Evolutionary conservation across 2,113 vertebrate genomes (phyloP).

Genomic region (Epinephelus fuscoguttatus): DNA sequence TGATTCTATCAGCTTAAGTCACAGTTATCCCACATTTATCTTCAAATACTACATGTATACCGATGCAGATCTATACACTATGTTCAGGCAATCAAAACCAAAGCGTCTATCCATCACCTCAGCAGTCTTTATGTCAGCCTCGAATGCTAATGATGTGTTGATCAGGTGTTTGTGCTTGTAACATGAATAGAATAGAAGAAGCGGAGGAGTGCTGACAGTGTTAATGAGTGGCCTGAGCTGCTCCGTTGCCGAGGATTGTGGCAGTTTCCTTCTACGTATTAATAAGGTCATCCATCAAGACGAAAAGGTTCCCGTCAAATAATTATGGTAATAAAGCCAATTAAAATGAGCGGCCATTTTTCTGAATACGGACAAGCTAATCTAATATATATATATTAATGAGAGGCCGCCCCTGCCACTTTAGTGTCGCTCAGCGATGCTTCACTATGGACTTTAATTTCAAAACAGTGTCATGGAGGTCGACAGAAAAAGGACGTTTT

Average conservation of each 20-base stretch:
- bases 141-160: slow-evolving; percentile 10
- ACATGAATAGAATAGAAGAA: not conserved
- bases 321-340: slow-evolving; percentile 69
- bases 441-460: not conserved
- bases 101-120: not conserved
- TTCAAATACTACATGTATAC: not conserved
- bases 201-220: slow-evolving; percentile 14
- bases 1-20: not conserved
- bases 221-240: slow-evolving; percentile 51
- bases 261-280: slow-evolving; percentile 43
- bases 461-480: not conserved
- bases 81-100: not conserved
- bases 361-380: slow-evolving; percentile 60
- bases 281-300: slow-evolving; percentile 76
- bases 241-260: slow-evolving; percentile 15
- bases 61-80: not conserved
- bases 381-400: slow-evolving; percentile 53
- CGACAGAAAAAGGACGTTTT: not conserved
- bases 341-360: slow-evolving; percentile 61
- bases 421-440: not conserved
- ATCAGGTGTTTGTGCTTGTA: slow-evolving; percentile 21
- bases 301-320: slow-evolving; percentile 69
- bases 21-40: slow-evolving; percentile 5
- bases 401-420: slow-evolving; percentile 31
- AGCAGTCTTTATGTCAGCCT: not conserved